Conservation (phyloP, 2,797 vertebrate genomes). For the Novumbra hubbsi region DNA sequence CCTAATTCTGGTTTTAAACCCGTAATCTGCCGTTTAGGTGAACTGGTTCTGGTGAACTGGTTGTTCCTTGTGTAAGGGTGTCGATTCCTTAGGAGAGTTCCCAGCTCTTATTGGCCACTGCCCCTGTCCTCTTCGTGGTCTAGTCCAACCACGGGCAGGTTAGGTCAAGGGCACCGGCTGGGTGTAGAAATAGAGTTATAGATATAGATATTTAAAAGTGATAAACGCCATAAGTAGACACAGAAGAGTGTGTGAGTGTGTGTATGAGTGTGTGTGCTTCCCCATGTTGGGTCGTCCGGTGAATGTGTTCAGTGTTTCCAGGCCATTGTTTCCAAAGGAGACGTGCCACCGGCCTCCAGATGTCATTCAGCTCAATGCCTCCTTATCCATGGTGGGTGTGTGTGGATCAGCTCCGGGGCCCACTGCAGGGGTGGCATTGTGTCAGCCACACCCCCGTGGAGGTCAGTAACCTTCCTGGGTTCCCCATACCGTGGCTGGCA, state of each 20-base stretch:
- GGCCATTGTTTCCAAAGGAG: background rate
- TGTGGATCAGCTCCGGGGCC: background rate
- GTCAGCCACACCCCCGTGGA: background rate
- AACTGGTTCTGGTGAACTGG: background rate
- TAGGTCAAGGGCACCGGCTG: too few relatives aligned
- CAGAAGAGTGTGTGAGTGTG: too few relatives aligned
- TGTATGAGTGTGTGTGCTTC: too few relatives aligned
- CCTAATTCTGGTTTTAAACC: background rate
- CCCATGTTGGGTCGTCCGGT: background rate
- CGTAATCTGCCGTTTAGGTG: background rate
- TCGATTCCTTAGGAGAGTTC: background rate
- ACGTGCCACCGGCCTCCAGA: background rate
- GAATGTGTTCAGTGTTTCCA: background rate
- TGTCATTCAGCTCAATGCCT: background rate
- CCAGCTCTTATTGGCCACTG: too few relatives aligned
- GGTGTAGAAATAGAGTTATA: too few relatives aligned
- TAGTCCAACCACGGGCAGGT: too few relatives aligned
- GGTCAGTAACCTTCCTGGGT: background rate
- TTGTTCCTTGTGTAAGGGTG: background rate
- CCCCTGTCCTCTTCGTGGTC: too few relatives aligned
- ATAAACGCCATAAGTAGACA: too few relatives aligned
- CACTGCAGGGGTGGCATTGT: background rate
- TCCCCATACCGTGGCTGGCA: too few relatives aligned
- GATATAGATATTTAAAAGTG: too few relatives aligned
- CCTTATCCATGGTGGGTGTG: too few relatives aligned